Evolutionary conservation across 2,113 vertebrate genomes (phyloP).

Genomic region (Cyprinus carpio): DNA sequence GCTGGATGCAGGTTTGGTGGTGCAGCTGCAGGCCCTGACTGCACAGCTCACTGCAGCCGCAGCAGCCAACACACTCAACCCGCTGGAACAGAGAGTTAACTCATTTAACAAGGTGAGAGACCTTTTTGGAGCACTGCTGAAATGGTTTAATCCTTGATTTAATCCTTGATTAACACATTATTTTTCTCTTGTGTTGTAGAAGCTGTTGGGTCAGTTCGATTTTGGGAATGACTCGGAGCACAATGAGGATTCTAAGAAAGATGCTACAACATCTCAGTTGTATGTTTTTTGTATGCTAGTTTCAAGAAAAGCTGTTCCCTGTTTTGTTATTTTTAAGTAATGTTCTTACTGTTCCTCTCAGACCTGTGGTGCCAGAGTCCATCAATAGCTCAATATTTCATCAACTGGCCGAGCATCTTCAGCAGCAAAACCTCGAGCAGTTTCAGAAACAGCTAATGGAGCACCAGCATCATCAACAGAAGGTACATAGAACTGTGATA

Average conservation of each 20-base stretch:
- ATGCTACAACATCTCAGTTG: constrained; percentile 84
- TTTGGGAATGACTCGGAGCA: constrained; percentile 91
- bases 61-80: constrained; percentile 91
- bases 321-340: background rate
- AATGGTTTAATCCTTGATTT: background rate
- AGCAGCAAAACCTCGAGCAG: constrained; percentile 97
- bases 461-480: constrained; percentile 77
- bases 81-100: constrained; percentile 91
- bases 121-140: background rate
- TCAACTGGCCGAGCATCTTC: constrained; percentile 94
- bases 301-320: background rate
- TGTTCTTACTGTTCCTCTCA: constrained; percentile 60
- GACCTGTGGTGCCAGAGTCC: constrained; percentile 92
- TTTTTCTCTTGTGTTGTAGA: constrained; percentile 73
- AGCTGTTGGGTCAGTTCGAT: constrained; percentile 96
- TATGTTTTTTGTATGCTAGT: constrained; percentile 70
- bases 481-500: constrained; percentile 73
- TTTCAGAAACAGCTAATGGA: constrained; percentile 95
- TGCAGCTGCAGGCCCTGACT: constrained; percentile 95
- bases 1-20: constrained; percentile 93
- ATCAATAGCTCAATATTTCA: constrained; percentile 98
- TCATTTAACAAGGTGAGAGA: constrained; percentile 93
- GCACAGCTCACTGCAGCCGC: constrained; percentile 97
- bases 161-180: background rate
- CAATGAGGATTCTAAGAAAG: constrained; percentile 92